Conservation (phyloP, 2,113 vertebrate species). For the Micronycteris hirsuta region DNA sequence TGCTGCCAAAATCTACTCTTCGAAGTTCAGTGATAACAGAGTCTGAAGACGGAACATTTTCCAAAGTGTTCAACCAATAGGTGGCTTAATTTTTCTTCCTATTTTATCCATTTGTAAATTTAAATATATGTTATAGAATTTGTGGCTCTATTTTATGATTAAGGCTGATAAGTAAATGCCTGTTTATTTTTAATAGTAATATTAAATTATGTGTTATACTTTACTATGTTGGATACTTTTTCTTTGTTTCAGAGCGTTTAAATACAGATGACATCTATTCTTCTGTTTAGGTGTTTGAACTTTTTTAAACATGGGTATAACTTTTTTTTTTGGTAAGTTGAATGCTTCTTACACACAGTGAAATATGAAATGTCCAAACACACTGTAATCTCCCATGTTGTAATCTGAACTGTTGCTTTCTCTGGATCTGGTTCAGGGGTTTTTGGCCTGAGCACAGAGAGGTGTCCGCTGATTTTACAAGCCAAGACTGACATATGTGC, state of each 20-base stretch:
- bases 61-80: not conserved
- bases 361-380: constrained; percentile 75
- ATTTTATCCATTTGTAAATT: not conserved
- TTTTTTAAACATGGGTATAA: constrained; percentile 41
- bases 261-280: not conserved
- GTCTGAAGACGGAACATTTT: constrained; percentile 15
- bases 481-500: constrained; percentile 60
- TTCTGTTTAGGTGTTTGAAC: not conserved
- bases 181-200: not conserved
- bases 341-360: constrained; percentile 61
- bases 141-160: not conserved
- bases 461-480: constrained; percentile 79
- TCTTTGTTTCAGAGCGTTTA: constrained; percentile 4
- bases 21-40: constrained; percentile 35
- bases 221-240: not conserved
- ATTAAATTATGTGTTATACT: not conserved
- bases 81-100: not conserved
- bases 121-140: not conserved
- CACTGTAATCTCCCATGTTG: constrained; percentile 78
- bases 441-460: constrained; percentile 75
- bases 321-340: constrained; percentile 28
- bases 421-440: constrained; percentile 76
- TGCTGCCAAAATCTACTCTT: constrained; percentile 36
- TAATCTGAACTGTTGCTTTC: constrained; percentile 69
- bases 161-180: not conserved